Percentiles rank a stretch among this genome's conserved stretches.
phyloP scores from a whole-genome alignment of 1,140 invertebrate species.

The Caenorhabditis inopinata region DNA sequence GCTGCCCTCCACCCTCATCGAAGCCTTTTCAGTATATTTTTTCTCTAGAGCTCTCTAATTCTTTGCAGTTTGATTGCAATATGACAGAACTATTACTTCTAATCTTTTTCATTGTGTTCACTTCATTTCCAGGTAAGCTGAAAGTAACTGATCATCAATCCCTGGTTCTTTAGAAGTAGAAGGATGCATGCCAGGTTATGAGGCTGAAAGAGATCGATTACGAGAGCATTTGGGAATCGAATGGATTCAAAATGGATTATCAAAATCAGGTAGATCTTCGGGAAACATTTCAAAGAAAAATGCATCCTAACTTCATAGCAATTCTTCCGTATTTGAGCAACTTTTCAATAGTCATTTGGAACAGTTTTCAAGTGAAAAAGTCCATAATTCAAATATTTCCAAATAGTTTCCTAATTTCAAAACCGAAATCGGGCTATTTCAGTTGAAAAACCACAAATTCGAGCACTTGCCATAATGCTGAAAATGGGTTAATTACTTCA shows the following conservation, averaged over 20 bases:
- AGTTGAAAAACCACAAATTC: too few relatives aligned
- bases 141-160: not conserved
- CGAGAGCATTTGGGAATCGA: conserved; percentile 50
- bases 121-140: not conserved
- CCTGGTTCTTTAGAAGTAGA: not conserved
- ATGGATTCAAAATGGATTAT: conserved; percentile 48
- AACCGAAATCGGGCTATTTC: too few relatives aligned
- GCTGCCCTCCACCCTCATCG: not conserved
- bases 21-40: not conserved
- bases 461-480: too few relatives aligned
- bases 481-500: too few relatives aligned
- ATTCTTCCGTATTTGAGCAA: too few relatives aligned
- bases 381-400: too few relatives aligned
- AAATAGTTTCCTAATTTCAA: too few relatives aligned
- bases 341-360: too few relatives aligned
- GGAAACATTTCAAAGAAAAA: not conserved
- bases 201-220: conserved; percentile 48
- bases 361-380: too few relatives aligned
- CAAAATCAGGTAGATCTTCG: conserved; percentile 35
- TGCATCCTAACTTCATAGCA: too few relatives aligned
- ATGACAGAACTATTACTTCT: not conserved
- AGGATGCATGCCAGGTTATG: conserved; percentile 51
- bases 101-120: not conserved
- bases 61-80: not conserved
- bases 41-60: not conserved